phyloP scores from a whole-genome alignment of 2,888 invertebrate genomes.

The Asteroscopus sphinx region DNA sequence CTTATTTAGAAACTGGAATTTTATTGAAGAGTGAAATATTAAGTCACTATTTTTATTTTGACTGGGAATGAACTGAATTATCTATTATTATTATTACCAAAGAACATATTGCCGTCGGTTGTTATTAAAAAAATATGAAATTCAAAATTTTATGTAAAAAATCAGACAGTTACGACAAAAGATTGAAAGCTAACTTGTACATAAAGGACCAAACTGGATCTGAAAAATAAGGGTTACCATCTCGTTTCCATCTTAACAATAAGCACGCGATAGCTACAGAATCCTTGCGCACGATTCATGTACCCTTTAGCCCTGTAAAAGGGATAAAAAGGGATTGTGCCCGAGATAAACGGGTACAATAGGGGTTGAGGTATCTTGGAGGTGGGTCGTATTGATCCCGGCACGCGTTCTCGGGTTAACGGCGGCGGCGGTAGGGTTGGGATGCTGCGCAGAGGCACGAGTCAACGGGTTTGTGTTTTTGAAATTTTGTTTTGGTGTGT shows the following conservation, averaged over 20 bases:
- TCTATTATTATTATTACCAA: conserved; percentile 23
- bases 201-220: conserved; percentile 58
- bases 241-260: conserved; percentile 79
- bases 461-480: conserved; percentile 62
- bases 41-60: conserved; percentile 17
- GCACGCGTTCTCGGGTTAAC: conserved; percentile 86
- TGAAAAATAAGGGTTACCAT: conserved; percentile 73
- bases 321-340: conserved; percentile 81
- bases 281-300: conserved; percentile 85
- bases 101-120: background rate
- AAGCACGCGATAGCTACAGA: conserved; percentile 85
- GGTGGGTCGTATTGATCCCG: conserved; percentile 81
- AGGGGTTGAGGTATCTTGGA: conserved; percentile 70
- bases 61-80: conserved; percentile 1
- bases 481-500: conserved; percentile 54
- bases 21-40: conserved; percentile 29
- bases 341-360: conserved; percentile 78
- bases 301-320: conserved; percentile 80
- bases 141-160: background rate
- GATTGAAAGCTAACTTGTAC: conserved; percentile 57
- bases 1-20: conserved; percentile 49
- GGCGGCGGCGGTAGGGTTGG: conserved; percentile 65
- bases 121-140: too few relatives aligned
- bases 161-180: conserved; percentile 22
- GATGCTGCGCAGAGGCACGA: conserved; percentile 82